Conservation (phyloP, 2,113 vertebrate species). For the Onychostruthus taczanowskii region DNA sequence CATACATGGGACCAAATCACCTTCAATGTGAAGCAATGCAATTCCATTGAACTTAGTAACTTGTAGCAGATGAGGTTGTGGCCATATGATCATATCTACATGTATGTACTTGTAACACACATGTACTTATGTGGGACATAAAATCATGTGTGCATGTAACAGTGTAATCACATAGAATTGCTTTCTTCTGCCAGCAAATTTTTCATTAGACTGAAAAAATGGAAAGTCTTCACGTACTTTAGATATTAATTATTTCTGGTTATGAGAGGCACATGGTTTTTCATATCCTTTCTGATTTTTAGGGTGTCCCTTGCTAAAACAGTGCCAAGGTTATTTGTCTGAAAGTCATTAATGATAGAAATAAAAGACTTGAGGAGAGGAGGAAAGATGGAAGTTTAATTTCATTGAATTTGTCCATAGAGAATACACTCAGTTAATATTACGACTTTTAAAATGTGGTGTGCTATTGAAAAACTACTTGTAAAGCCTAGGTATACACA, state of each 20-base stretch:
- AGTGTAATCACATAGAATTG: neutral
- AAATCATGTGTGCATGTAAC: neutral
- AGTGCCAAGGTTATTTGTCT: neutral
- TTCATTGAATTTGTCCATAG: neutral
- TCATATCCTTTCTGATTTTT: neutral
- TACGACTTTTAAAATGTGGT: neutral
- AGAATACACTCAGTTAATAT: slow-evolving; percentile 9
- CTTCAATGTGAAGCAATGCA: neutral
- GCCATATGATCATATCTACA: neutral
- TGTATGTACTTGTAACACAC: neutral
- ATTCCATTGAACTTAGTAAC: neutral
- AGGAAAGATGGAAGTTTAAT: neutral
- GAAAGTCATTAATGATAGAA: neutral
- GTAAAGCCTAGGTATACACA: neutral
- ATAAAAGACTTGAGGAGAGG: neutral
- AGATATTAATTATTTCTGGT: slow-evolving; percentile 21
- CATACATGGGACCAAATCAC: neutral
- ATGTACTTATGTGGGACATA: neutral
- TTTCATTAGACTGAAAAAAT: neutral
- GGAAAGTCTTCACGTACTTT: neutral
- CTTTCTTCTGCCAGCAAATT: neutral
- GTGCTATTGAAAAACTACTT: neutral
- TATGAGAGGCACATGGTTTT: neutral
- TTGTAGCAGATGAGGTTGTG: neutral
- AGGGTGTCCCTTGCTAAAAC: neutral